Evolutionary conservation across 2,113 vertebrate genomes (phyloP), one percentile per base, ranked within the genome.

Genomic region (Erythrocebus patas): DNA sequence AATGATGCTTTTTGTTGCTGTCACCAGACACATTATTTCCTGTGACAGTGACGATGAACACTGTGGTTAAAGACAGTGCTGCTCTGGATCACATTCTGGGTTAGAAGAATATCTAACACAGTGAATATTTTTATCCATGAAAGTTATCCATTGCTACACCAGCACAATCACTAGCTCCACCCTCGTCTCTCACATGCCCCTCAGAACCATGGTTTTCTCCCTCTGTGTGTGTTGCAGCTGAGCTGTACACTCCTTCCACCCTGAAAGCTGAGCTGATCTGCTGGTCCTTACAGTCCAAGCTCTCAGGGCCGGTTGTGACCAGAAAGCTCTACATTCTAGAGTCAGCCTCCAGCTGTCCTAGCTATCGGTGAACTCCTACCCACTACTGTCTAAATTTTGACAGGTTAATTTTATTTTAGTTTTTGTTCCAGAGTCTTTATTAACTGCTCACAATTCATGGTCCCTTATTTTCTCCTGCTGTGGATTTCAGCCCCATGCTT

Each of bases 11-110:
- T 94, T n/a, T 38, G 6, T n/a, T 79, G 73, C n/a, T 70, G 3
- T 86, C n/a, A 87, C 23, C 48, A 90, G 61, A 85, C 25, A 92
- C 27, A 78, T 22, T 68, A 43, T 80, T 83, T 25, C 10, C n/a
- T 48, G 3, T 75, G 35, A 68, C 23, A n/a, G 13, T 52, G 89
- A 30, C 22, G 23, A 4, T 14, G 45, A 50, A 8, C 16, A 73
- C 3, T 3, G 4, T 87, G 43, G 25, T 45, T 85, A 75, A 57
- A 4, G 40, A 3, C 16, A 38, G 0, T 20, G 23, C 6, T 48
- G 2, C 32, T 40, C 68, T 76, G 14, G 32, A 38, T 81, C 12
- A 61, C 27, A n/a, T 72, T 40, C 66, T 32, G 35, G 50, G 11
- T 87, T 40, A 59, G 13, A 30, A 55, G 20, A 83, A 32, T 2